These are phyloP conservation scores for Hemichromis elongatus DNA, from an alignment of 2,113 vertebrate species.

Conservation along the genomic window DNA sequence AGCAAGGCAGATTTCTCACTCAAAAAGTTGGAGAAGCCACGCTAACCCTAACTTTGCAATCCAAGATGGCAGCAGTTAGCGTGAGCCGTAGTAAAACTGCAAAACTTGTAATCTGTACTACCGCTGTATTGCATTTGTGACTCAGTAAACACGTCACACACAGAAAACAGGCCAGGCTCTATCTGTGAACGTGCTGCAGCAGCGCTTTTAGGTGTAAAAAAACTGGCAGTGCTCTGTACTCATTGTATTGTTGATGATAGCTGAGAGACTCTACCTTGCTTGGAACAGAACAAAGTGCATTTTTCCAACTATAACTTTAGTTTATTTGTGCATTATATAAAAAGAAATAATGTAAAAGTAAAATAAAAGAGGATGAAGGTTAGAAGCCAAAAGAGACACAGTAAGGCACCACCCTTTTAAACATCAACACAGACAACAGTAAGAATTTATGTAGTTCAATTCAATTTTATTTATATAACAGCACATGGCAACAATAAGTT, in stretches of 20 bases:
- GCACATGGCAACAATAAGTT: background rate
- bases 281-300: background rate
- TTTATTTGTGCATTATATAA: background rate
- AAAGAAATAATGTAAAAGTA: background rate
- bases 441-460: background rate
- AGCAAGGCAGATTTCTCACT: background rate
- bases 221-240: background rate
- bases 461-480: background rate
- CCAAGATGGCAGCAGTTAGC: background rate
- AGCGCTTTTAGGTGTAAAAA: background rate
- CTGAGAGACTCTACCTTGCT: background rate
- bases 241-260: background rate
- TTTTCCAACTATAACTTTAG: background rate
- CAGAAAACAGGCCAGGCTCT: accelerated
- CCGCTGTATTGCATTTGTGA: background rate
- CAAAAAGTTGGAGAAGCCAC: background rate
- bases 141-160: background rate
- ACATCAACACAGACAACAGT: background rate
- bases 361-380: background rate
- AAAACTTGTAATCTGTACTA: background rate
- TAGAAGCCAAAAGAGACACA: background rate
- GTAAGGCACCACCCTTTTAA: background rate
- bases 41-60: background rate
- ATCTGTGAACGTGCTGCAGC: background rate
- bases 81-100: background rate